Base-by-base conservation (phyloP, 1,140 invertebrate genomes). In the Drosophila oshimai region DNA sequence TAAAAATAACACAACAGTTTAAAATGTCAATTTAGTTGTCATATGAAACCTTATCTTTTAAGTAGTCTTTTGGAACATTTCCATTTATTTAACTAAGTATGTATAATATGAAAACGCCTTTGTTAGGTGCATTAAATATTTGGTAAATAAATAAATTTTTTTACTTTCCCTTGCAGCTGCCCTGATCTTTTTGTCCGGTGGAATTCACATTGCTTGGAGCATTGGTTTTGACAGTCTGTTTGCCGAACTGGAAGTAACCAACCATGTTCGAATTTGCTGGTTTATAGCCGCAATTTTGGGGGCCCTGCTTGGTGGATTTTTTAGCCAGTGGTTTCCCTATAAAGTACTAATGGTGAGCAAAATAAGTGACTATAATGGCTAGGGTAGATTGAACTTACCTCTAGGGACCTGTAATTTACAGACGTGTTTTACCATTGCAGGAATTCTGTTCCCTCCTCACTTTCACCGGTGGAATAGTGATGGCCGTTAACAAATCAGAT, bases 201-300 rank as follows among this genome's bases (percentile, higher is more conserved):
- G 81, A 6, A 41, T 86, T 58, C 74, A 87, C 41, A 76, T 86
- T n/a, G 89, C 88, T 26, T 90, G 80, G 76, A 83, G 84, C 55
- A 74, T 75, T 72, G 80, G 80, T 4, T 87, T 86, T 6, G 42
- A 46, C 18, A 60, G 12, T 17, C 12, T 41, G 0, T 24, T 29
- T 15, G 34, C 37, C 29, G 64, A 83, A 22, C 6, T 74, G 6
- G 33, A 50, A n/a, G 62, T 53, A 6, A 44, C 18, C 3, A 39
- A 24, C 18, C 84, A 89, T 33, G 10, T 89, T 33, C 70, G 73
- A 0, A 33, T 79, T 4, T 68, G 61, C 15, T 86, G 81, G 81
- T 86, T 86, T 13, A 37, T 81, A 13, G 83, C 41, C 0, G 81
- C 76, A 24, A 77, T 86, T 22, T 18, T 81, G 0, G 81, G 81